Evolutionary conservation across 1,140 invertebrate species (phyloP), one percentile per base, ranked within the genome.

Genomic region (Heliconius hewitsoni): DNA sequence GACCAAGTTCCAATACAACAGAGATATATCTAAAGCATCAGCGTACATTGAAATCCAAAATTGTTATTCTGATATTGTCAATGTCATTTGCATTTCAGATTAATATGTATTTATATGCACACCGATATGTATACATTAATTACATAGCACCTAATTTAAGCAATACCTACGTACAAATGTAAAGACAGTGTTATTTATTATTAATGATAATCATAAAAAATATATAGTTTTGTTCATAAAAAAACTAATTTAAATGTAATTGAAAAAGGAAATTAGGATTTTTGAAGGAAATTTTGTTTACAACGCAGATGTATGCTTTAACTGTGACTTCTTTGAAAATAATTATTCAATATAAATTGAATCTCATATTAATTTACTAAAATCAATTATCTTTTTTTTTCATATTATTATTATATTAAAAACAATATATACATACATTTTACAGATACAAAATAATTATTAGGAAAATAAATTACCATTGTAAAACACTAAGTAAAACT

Each of bases 121-220:
- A 90, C 82, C 81, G 81, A 91, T 86, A 89, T 91, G 89, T 89
- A 93, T 89, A 92, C 89, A 82, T 86, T 87, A 91, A 82, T 86
- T 87, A 91, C 87, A 91, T 93, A 93, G 92, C 92, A 93, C 92
- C 92, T 93, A 93, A 92, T 89, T 87, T 87, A 93, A 93, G 92
- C 92, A 83, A 87, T 88, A 90, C 81, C 90, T 91, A 93, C 83
- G 76, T 77, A 78, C 79, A 78, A 71, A 74, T 83, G 19, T 72
- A 66, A 55, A 73, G 30, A 76, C 60, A 70, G 37, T 39, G 11
- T 60, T 39, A 42, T 66, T 60, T 39, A 39, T 42, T 34, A 39
- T 39, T 60, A 50, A 34, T 75, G 39, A 75, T 60, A 75, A 39
- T 42, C 34, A 39, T 66, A 71, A 76, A 76, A 46, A 46, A 42